These are phyloP conservation scores for Zoroaster sp. DNA, from an alignment of 53 echinoderm and acorn worm species.

Conservation along the genomic window DNA sequence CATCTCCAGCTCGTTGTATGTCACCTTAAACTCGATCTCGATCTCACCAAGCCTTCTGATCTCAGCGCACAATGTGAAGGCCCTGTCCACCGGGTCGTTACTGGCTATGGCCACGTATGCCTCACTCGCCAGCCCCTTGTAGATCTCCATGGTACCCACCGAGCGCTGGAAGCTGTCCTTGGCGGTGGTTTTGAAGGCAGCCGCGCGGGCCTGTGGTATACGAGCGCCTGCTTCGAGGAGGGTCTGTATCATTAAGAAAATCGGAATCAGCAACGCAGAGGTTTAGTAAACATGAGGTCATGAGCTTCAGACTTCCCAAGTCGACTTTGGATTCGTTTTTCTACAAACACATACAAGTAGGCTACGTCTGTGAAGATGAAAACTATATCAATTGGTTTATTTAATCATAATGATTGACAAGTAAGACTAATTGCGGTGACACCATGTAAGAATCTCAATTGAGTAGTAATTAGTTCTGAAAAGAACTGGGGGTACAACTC, in stretches of 20 bases:
- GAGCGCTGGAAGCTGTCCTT: constrained; percentile 83
- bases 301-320: too few species aligned
- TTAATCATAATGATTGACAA: too few species aligned
- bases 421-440: too few species aligned
- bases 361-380: too few species aligned
- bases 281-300: too few species aligned
- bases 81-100: constrained; percentile 79
- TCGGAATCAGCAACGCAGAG: not conserved
- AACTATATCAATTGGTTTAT: too few species aligned
- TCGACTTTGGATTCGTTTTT: too few species aligned
- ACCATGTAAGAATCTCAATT: too few species aligned
- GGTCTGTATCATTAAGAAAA: constrained; percentile 23
- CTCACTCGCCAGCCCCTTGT: constrained; percentile 84
- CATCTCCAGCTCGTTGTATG: constrained; percentile 65
- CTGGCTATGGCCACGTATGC: constrained; percentile 87
- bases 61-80: constrained; percentile 75
- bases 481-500: too few species aligned
- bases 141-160: constrained; percentile 83
- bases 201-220: constrained; percentile 66
- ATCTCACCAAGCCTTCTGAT: constrained; percentile 59
- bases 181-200: constrained; percentile 51
- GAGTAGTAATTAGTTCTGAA: too few species aligned
- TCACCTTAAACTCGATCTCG: constrained; percentile 81
- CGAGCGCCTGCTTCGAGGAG: constrained; percentile 65
- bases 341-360: too few species aligned